phyloP scores from a whole-genome alignment of 2,113 vertebrate species.

The Argyrosomus japonicus region DNA sequence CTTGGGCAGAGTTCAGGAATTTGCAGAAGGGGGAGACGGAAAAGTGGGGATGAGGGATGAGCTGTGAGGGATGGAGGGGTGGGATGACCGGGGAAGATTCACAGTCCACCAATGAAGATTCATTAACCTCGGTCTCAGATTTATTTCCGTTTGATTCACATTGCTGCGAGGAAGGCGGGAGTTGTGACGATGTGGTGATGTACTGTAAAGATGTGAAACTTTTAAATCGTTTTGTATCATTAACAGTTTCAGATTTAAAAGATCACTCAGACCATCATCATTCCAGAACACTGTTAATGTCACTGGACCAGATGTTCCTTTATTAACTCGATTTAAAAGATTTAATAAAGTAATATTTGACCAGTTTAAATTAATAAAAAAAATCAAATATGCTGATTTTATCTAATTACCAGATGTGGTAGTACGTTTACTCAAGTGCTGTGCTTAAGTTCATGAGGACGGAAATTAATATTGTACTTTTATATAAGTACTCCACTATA shows the following conservation, averaged over 20 bases:
- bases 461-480: neutral
- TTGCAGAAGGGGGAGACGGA: conserved; percentile 58
- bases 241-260: neutral
- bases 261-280: neutral
- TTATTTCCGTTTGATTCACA: conserved; percentile 75
- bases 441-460: too few species aligned
- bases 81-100: conserved; percentile 20
- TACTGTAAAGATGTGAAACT: neutral
- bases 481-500: neutral
- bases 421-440: neutral
- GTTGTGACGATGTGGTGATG: neutral
- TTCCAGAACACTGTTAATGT: neutral
- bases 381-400: neutral
- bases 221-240: neutral
- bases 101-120: conserved; percentile 46
- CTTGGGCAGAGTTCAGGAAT: conserved; percentile 84
- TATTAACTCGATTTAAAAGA: neutral
- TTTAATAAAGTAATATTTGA: neutral
- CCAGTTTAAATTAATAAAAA: neutral
- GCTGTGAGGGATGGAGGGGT: conserved; percentile 43
- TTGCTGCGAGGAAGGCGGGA: neutral
- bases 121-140: conserved; percentile 57
- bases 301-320: neutral
- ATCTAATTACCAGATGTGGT: neutral
- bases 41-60: conserved; percentile 57